Conservation (phyloP, 2,797 vertebrate species). For the Falco biarmicus region DNA sequence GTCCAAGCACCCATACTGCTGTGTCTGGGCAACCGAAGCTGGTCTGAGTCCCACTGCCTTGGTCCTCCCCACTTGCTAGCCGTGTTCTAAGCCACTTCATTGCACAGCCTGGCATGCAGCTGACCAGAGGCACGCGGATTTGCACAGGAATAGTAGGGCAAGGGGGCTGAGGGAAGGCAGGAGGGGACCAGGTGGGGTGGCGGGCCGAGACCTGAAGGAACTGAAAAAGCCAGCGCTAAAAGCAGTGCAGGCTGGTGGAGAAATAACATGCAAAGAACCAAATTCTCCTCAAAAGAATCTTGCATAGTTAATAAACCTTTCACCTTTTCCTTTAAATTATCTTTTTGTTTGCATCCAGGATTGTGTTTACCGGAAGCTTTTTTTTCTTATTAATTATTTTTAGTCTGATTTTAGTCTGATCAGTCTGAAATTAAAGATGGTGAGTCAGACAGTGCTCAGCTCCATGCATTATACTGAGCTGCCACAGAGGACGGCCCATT, state of each 20-base stretch:
- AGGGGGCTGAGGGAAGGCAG: background rate
- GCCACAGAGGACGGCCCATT: background rate
- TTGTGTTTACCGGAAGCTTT: background rate
- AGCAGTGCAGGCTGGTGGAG: too few species aligned
- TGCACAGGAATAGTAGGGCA: too few species aligned
- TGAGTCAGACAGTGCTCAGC: background rate
- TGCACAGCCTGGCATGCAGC: background rate
- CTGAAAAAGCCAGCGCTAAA: accelerated
- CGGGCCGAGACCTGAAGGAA: background rate
- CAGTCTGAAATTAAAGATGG: background rate
- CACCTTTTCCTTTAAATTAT: background rate
- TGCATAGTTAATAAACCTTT: background rate
- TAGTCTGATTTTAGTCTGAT: background rate
- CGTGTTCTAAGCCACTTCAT: background rate
- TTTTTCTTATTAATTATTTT: background rate
- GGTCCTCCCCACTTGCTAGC: background rate
- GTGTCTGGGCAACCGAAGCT: background rate
- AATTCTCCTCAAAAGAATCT: background rate
- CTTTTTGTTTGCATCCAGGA: background rate
- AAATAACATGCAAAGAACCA: background rate
- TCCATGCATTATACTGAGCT: background rate
- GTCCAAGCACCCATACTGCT: background rate
- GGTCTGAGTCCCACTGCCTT: background rate
- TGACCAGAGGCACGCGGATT: background rate
- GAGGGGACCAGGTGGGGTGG: background rate